Evolutionary conservation across 2,888 invertebrate species (phyloP).

Genomic region (Bimastos eiseni): DNA sequence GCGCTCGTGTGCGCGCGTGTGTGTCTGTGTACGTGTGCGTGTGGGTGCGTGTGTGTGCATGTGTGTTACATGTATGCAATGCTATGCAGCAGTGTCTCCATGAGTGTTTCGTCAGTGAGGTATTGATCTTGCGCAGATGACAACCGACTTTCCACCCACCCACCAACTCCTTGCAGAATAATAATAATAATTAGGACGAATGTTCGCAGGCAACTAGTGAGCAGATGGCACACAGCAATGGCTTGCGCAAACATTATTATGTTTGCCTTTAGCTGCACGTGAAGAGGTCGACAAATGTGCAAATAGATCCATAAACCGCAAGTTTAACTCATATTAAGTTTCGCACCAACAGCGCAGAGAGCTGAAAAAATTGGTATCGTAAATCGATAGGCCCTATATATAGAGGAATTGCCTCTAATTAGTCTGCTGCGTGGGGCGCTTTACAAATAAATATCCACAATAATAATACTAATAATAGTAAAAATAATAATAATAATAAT

Average conservation of each 20-base stretch:
- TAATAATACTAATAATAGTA: no score
- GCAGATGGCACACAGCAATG: neutral
- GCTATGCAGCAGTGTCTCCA: neutral
- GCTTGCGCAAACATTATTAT: neutral
- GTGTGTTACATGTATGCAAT: neutral
- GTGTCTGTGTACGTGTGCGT: no score
- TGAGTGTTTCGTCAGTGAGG: neutral
- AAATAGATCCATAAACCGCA: constrained; percentile 2
- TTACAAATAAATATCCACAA: no score
- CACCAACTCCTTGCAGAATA: neutral
- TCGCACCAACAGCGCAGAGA: neutral
- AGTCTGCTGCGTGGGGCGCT: no score
- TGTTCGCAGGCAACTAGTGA: neutral
- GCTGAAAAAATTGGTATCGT: neutral
- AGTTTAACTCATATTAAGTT: neutral
- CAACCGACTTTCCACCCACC: neutral
- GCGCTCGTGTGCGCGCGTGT: no score
- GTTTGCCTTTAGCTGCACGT: neutral
- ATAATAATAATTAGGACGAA: neutral
- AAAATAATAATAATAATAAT: no score
- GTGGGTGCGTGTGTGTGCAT: no score
- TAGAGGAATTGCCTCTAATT: no score
- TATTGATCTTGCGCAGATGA: neutral
- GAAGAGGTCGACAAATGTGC: neutral
- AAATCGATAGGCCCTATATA: no score